These are phyloP conservation scores for Acromyrmex heyeri DNA, from an alignment of 1,140 invertebrate genomes.

Conservation along the genomic window DNA sequence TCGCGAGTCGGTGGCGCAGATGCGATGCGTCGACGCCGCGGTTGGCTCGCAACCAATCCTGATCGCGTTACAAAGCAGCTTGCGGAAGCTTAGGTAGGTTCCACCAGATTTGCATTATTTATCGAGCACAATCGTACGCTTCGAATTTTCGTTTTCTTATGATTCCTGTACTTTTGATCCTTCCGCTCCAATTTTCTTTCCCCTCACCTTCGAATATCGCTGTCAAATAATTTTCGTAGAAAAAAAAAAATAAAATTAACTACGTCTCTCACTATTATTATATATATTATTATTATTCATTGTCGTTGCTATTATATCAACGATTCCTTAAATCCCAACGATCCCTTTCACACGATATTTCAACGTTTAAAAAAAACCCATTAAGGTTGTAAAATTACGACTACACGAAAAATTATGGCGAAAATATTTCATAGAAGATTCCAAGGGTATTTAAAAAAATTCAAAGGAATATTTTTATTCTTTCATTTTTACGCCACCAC, in stretches of 20 bases:
- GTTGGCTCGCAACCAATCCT: slow-evolving; percentile 70
- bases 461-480: background rate
- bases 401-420: background rate
- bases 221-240: background rate
- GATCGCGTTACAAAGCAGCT: slow-evolving; percentile 73
- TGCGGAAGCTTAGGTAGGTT: slow-evolving; percentile 33
- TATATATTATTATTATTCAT: slow-evolving; percentile 12
- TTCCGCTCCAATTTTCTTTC: slow-evolving; percentile 6
- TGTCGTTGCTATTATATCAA: too few species aligned
- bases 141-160: slow-evolving; percentile 16
- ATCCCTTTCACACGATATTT: background rate
- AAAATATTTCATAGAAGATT: background rate
- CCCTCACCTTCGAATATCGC: background rate
- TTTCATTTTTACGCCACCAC: background rate
- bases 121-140: slow-evolving; percentile 36
- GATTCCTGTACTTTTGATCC: background rate
- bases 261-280: background rate
- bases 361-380: background rate
- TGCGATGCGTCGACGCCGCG: slow-evolving; percentile 65
- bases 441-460: background rate
- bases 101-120: slow-evolving; percentile 64
- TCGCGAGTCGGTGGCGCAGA: slow-evolving; percentile 59
- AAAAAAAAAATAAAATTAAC: background rate
- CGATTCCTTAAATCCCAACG: background rate
- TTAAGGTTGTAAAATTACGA: background rate